phyloP scores from a whole-genome alignment of 2,113 vertebrate genomes.

The Rissa tridactyla region DNA sequence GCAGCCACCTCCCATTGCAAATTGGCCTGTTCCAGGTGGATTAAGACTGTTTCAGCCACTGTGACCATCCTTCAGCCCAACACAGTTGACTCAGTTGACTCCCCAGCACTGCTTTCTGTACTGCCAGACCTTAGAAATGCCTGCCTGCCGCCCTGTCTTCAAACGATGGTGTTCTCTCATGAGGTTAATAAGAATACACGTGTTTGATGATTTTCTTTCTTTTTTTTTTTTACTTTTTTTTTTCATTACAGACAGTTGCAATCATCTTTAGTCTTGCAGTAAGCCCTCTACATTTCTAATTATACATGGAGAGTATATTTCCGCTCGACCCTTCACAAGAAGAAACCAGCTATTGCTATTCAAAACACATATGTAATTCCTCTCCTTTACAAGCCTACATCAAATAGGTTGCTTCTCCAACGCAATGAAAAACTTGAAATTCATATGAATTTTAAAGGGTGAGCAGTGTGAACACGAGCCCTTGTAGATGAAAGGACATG shows the following conservation, averaged over 20 bases:
- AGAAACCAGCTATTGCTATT: constrained; percentile 47
- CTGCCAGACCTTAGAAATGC: background rate
- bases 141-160: background rate
- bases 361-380: constrained; percentile 27
- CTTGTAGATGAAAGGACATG: constrained; percentile 1
- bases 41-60: background rate
- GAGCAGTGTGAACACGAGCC: background rate
- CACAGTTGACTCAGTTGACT: background rate
- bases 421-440: constrained; percentile 10
- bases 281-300: background rate
- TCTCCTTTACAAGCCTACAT: constrained; percentile 22
- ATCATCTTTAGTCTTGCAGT: background rate
- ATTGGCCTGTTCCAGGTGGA: background rate
- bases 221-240: background rate
- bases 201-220: background rate
- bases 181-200: background rate
- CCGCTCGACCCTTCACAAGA: background rate
- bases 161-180: background rate
- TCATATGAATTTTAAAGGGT: background rate
- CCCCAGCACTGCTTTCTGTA: background rate
- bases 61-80: background rate
- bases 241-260: background rate
- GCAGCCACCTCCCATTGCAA: background rate
- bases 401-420: constrained; percentile 32
- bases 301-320: background rate